Conservation (phyloP, 1,140 invertebrate species). For the Melanaphis sacchari region DNA sequence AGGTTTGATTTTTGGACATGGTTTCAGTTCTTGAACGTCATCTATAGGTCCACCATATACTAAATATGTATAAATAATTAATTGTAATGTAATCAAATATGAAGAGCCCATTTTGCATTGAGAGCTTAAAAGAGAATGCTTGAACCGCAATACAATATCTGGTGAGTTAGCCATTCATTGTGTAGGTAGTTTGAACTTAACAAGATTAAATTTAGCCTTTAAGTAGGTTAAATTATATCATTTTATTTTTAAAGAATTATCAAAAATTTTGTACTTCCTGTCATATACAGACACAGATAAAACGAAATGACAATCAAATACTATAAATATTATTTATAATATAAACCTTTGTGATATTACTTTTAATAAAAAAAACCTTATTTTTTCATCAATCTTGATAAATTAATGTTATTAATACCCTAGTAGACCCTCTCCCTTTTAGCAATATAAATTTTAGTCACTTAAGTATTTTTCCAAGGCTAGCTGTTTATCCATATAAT, state of each 20-base stretch:
- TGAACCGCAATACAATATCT: background rate
- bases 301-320: background rate
- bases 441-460: background rate
- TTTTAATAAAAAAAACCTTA: background rate
- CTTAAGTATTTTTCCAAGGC: background rate
- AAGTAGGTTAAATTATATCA: conserved; percentile 28
- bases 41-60: background rate
- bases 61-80: background rate
- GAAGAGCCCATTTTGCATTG: background rate
- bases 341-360: background rate
- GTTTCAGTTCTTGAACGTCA: background rate
- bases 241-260: conserved; percentile 13
- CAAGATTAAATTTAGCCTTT: conserved; percentile 20
- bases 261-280: conserved; percentile 20
- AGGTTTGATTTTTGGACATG: conserved; percentile 48
- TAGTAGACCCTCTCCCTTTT: background rate
- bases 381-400: too few relatives aligned
- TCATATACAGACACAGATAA: background rate
- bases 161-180: background rate
- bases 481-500: background rate
- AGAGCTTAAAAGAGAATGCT: background rate
- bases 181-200: conserved; percentile 23
- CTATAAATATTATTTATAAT: background rate
- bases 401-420: background rate
- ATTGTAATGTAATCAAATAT: background rate